Conservation (phyloP, 2,113 vertebrate genomes). For the Verasper variegatus region DNA sequence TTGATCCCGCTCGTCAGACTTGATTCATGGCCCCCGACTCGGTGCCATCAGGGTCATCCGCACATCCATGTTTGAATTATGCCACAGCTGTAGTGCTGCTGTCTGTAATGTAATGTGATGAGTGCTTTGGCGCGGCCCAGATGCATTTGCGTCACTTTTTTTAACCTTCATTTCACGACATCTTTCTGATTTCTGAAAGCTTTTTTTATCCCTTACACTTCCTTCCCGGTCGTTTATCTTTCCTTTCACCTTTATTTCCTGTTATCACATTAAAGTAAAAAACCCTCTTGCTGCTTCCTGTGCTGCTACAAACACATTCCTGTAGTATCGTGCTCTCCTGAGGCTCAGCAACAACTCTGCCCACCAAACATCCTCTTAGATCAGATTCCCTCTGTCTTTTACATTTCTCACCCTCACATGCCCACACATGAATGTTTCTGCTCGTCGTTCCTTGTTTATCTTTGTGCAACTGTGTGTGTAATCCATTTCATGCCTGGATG, state of each 20-base stretch:
- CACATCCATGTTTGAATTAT: conserved; percentile 32
- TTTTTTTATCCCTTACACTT: neutral
- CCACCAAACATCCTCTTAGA: conserved; percentile 33
- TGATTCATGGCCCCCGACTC: conserved; percentile 44
- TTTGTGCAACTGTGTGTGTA: conserved; percentile 33
- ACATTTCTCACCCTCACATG: neutral
- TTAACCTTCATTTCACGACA: conserved; percentile 2
- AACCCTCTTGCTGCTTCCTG: neutral
- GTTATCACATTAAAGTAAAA: conserved; percentile 12
- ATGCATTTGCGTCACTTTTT: neutral
- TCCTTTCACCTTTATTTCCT: neutral
- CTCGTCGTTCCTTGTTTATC: conserved; percentile 27
- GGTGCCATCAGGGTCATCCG: conserved; percentile 23
- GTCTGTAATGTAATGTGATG: conserved; percentile 14
- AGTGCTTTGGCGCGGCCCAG: no score
- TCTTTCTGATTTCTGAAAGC: neutral
- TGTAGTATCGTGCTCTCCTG: neutral
- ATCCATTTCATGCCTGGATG: conserved; percentile 60
- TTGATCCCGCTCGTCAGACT: conserved; percentile 32
- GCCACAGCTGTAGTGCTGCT: conserved; percentile 32
- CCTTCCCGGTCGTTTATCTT: neutral
- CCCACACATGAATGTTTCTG: neutral
- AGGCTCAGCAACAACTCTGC: neutral
- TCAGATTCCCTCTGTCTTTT: conserved; percentile 32
- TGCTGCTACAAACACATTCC: neutral